Base-by-base conservation (phyloP, 2,797 vertebrate genomes). In the Antennarius maculatus region DNA sequence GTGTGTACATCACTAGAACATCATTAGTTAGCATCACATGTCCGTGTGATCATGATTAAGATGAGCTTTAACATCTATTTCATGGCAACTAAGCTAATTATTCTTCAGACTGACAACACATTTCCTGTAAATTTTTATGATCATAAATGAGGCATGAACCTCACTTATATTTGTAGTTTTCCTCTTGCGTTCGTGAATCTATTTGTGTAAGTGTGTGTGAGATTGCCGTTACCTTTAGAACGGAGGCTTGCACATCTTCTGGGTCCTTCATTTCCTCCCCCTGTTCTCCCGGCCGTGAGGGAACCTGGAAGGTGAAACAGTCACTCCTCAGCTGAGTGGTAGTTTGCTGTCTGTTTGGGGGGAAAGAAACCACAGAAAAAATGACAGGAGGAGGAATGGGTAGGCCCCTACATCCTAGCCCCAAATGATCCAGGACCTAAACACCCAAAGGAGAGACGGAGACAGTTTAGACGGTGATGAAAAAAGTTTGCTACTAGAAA, bases 401-500 rank as follows among this genome's bases (percentile, higher is more conserved):
- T 13, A 93, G 94, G 12, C 93, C 92, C 0, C 80, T 83, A 1
- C 92, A 87, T 48, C 94, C 94, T 69, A 96, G 73, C 0, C 94
- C 96, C 65, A 98, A 73, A 48, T 83, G 57, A 48, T 95, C 91
- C 76, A 96, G 83, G 67, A 97, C 84, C 97, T 99, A 77, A 51
- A 84, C 58, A 69, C 67, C 28, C 67, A 45, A 54, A 11, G 13
- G 11, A 63, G 13, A 60, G 9, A 61, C 17, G 7, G 4, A 65
- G 13, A 43, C 8, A 7, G 11, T 64, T 49, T 7, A 61, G 5
- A 10, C 39, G 59, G 14, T 46, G 13, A 48, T 15, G 10, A 54
- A 39, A 56, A 28, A 55, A 29, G 6, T 5, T 6, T 34, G 9
- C 0, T 17, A 48, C n/a, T 11, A 39, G 37, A 39, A 9, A 39